These are phyloP conservation scores for Keiferia lycopersicella DNA, from an alignment of 2,888 invertebrate genomes.

Conservation along the genomic window DNA sequence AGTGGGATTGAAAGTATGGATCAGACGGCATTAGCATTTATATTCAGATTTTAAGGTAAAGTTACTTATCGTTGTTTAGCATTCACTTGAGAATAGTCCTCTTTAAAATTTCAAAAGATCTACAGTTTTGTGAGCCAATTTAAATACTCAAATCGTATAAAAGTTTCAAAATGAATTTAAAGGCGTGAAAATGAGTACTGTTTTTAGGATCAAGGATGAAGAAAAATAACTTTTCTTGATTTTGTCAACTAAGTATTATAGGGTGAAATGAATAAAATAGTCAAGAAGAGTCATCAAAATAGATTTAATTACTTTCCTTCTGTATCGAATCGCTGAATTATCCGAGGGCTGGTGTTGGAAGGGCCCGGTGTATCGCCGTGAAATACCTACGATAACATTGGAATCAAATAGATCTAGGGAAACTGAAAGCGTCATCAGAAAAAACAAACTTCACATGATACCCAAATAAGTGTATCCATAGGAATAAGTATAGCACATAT, in stretches of 20 bases:
- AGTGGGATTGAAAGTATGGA: constrained; percentile 71
- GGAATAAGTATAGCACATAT: background rate
- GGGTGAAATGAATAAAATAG: background rate
- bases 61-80: constrained; percentile 68
- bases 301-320: constrained; percentile 67
- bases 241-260: background rate
- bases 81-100: constrained; percentile 36
- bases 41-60: constrained; percentile 71
- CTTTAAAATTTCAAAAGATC: constrained; percentile 13
- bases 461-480: no score
- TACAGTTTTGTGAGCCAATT: constrained; percentile 23
- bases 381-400: constrained; percentile 76
- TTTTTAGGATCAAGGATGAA: no score
- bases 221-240: no score
- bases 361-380: constrained; percentile 66
- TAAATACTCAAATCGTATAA: constrained; percentile 17
- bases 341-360: constrained; percentile 67
- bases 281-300: constrained; percentile 40
- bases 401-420: constrained; percentile 37
- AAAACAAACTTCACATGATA: background rate
- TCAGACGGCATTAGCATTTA: constrained; percentile 74
- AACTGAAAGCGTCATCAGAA: background rate
- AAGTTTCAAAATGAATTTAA: background rate
- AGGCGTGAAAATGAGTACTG: constrained; percentile 34
- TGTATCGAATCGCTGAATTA: constrained; percentile 69